phyloP scores from a whole-genome alignment of 2,113 vertebrate genomes.

The Candoia aspera region DNA sequence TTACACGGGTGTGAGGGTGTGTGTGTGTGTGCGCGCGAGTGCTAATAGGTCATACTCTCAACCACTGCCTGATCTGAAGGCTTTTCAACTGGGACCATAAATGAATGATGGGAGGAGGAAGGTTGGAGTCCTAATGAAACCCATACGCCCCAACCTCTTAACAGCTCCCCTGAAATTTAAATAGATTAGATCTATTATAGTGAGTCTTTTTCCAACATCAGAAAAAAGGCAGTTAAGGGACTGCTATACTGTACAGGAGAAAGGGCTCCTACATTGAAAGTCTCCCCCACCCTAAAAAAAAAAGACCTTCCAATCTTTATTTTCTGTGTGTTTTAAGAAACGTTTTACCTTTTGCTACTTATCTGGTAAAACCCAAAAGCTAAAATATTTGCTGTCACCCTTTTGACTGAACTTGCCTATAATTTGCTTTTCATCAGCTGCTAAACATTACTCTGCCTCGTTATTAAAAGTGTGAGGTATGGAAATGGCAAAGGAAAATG shows the following conservation, averaged over 20 bases:
- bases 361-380: background rate
- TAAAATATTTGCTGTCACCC: slow-evolving; percentile 24
- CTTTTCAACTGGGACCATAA: background rate
- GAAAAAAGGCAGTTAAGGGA: background rate
- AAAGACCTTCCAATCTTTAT: background rate
- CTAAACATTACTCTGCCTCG: slow-evolving; percentile 69
- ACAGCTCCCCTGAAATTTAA: background rate
- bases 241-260: background rate
- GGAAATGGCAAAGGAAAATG: slow-evolving; percentile 67
- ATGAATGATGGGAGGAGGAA: background rate
- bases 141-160: background rate
- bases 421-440: slow-evolving; percentile 56
- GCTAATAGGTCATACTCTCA: background rate
- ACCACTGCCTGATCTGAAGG: background rate
- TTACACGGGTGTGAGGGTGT: too few relatives aligned
- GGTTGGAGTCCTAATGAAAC: background rate
- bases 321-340: background rate
- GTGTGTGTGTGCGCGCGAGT: too few relatives aligned
- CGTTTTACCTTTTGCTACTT: background rate
- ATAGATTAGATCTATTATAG: background rate
- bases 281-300: background rate
- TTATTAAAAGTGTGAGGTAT: slow-evolving; percentile 72
- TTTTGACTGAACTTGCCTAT: background rate
- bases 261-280: background rate
- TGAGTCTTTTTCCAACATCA: background rate